A percentile compares a stretch with the other conserved stretches of the same genome.
phyloP scores from a whole-genome alignment of 35 echinoderm and acorn worm species.

The Ptychodera flava region DNA sequence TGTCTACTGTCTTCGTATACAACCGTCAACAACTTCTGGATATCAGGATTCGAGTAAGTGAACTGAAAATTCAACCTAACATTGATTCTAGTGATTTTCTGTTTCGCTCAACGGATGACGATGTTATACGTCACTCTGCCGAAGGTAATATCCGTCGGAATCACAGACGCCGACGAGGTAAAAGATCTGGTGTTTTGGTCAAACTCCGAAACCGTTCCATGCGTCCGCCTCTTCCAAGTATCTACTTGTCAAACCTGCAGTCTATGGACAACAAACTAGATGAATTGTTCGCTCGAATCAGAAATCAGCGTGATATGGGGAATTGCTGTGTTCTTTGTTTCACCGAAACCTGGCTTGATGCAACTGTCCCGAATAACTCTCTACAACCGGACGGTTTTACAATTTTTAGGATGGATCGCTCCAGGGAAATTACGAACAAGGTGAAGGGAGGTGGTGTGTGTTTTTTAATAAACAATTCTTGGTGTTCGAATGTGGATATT shows the following conservation, averaged over 20 bases:
- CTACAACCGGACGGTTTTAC: background rate
- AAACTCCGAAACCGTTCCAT: background rate
- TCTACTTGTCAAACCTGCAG: conserved; percentile 19
- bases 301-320: background rate
- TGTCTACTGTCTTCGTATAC: background rate
- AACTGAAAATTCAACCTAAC: background rate
- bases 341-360: background rate
- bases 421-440: conserved; percentile 24
- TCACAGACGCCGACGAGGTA: background rate
- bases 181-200: conserved; percentile 20
- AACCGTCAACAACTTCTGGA: background rate
- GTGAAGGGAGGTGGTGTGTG: conserved; percentile 23
- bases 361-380: background rate
- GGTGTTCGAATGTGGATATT: conserved; percentile 3
- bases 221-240: conserved; percentile 21
- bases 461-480: conserved; percentile 28
- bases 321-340: background rate
- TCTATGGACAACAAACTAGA: background rate
- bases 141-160: background rate
- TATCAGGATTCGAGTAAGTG: background rate
- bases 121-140: background rate
- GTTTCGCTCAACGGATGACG: background rate
- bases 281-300: background rate
- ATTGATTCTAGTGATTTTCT: background rate
- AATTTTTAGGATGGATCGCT: background rate